phyloP scores from a whole-genome alignment of 1,140 invertebrate genomes.

The Drosophila pallidifrons region DNA sequence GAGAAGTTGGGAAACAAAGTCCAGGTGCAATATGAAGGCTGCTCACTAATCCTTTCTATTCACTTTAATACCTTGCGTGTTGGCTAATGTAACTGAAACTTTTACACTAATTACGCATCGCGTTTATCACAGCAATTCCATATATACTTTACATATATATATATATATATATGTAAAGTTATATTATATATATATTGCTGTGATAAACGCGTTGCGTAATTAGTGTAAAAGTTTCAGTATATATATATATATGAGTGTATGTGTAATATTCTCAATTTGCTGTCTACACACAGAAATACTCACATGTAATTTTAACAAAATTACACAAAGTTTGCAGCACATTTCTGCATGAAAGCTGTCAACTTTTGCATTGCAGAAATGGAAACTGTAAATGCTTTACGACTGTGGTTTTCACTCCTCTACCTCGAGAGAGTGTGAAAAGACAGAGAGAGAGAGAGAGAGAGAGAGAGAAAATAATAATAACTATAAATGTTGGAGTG shows the following conservation, averaged over 20 bases:
- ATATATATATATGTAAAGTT: no score
- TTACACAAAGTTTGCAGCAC: constrained; percentile 57
- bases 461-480: no score
- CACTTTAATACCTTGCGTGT: constrained; percentile 37
- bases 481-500: no score
- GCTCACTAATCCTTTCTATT: constrained; percentile 27
- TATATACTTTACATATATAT: no score
- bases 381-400: constrained; percentile 5
- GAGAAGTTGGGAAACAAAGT: constrained; percentile 4
- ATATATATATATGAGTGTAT: not conserved
- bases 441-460: no score
- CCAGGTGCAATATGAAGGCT: not conserved
- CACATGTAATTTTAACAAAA: constrained; percentile 47
- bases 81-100: constrained; percentile 40
- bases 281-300: constrained; percentile 1
- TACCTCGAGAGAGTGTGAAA: no score
- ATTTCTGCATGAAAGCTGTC: constrained; percentile 40
- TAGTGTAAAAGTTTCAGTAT: no score
- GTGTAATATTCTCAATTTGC: constrained; percentile 1
- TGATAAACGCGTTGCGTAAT: no score
- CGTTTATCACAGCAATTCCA: constrained; percentile 29
- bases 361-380: constrained; percentile 22
- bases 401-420: constrained; percentile 7
- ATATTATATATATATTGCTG: no score
- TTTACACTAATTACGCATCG: constrained; percentile 64